Percentiles rank a stretch among this genome's conserved stretches.
Conservation (phyloP, 2,797 vertebrate genomes). For the Cynopterus sphinx region DNA sequence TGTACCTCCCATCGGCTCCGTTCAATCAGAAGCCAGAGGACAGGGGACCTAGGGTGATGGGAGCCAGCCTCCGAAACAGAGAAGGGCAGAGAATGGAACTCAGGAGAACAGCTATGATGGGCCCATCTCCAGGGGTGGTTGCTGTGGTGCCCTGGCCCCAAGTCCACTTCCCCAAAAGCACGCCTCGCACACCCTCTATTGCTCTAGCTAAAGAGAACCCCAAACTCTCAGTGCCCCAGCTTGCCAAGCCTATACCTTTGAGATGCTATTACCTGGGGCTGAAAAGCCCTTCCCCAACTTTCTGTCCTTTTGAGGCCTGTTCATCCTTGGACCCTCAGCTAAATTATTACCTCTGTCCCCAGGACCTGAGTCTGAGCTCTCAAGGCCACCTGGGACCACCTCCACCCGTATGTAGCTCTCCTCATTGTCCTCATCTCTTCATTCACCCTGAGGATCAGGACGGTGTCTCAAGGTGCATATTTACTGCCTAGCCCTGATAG, state of each 20-base stretch:
- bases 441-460: neutral
- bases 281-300: neutral
- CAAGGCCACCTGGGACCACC: neutral
- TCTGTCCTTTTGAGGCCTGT: neutral
- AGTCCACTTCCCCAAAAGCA: neutral
- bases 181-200: rapidly evolving
- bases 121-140: neutral
- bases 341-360: neutral
- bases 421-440: neutral
- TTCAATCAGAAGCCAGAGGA: neutral
- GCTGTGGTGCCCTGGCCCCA: neutral
- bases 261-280: neutral
- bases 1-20: neutral
- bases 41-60: neutral
- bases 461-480: neutral
- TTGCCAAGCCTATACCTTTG: neutral
- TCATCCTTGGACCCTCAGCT: neutral
- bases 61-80: neutral
- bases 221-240: neutral
- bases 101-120: neutral
- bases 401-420: neutral
- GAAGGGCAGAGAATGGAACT: neutral
- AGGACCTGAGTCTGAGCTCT: neutral
- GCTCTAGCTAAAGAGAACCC: neutral
- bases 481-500: neutral